A percentile compares a stretch with the other conserved stretches of the same genome.
phyloP scores from a whole-genome alignment of 1,140 invertebrate species.

The Meloidogyne hapla region DNA sequence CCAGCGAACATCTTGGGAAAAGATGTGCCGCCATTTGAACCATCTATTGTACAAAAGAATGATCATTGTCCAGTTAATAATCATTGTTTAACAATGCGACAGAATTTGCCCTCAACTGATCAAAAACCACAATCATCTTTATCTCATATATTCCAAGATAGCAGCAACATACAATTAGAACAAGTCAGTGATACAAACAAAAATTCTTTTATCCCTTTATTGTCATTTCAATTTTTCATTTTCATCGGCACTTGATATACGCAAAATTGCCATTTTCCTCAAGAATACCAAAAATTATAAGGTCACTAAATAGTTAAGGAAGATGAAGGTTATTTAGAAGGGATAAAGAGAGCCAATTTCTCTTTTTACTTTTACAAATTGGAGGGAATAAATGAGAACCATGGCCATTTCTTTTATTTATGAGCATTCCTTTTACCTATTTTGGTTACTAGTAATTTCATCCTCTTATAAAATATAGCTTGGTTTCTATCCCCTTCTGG shows the following conservation, averaged over 20 bases:
- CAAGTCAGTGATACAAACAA: neutral
- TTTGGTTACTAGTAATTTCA: neutral
- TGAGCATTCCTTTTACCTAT: neutral
- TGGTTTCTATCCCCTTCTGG: neutral
- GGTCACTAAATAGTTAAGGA: neutral
- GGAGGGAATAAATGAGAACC: neutral
- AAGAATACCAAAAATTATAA: neutral
- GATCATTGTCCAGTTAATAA: neutral
- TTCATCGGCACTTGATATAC: neutral
- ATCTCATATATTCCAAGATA: neutral
- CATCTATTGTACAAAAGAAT: neutral
- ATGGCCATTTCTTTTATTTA: neutral
- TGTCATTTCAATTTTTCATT: neutral
- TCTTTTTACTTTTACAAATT: neutral
- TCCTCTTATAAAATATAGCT: neutral
- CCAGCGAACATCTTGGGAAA: neutral
- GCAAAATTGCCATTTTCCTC: neutral
- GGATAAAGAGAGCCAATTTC: neutral
- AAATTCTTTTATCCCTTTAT: neutral
- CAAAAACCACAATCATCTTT: neutral
- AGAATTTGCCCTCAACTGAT: neutral
- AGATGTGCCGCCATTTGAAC: too few species aligned
- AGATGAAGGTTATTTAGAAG: neutral
- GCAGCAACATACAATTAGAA: neutral
- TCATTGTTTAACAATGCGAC: neutral